phyloP scores from a whole-genome alignment of 2,113 vertebrate species.

The Theristicus caerulescens region DNA sequence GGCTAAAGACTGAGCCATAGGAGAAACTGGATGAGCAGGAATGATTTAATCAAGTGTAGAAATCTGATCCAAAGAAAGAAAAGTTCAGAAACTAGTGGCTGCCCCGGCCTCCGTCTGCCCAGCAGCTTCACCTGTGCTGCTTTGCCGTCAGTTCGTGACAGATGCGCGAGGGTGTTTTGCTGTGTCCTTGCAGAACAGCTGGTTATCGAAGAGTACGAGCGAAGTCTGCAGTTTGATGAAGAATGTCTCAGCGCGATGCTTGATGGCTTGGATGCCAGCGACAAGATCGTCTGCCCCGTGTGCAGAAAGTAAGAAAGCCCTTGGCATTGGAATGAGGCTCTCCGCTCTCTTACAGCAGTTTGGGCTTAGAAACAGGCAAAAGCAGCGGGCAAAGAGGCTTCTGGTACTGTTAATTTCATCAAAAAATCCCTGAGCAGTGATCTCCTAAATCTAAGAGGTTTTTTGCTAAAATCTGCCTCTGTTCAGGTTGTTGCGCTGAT shows the following conservation, averaged over 20 bases:
- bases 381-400: neutral
- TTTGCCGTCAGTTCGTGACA: accelerated
- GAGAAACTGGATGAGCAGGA: neutral
- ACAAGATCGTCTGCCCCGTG: conserved; percentile 84
- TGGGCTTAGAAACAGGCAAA: neutral
- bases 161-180: neutral
- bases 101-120: neutral
- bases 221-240: conserved; percentile 83
- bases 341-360: neutral
- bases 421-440: accelerated
- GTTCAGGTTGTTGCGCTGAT: neutral
- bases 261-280: conserved; percentile 76
- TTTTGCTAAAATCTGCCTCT: neutral
- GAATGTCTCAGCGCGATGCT: conserved; percentile 81
- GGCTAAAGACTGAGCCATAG: accelerated
- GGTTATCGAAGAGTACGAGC: conserved; percentile 85
- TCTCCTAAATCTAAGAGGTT: neutral
- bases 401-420: neutral
- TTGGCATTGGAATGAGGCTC: neutral
- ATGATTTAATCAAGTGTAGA: neutral
- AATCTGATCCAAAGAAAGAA: neutral
- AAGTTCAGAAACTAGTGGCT: accelerated
- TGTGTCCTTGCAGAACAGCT: conserved; percentile 75
- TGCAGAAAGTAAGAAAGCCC: conserved; percentile 83
- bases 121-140: neutral